Evolutionary conservation across 2,888 invertebrate genomes (phyloP), one percentile per base, ranked within the genome.

Genomic region (Steromphala cineraria): DNA sequence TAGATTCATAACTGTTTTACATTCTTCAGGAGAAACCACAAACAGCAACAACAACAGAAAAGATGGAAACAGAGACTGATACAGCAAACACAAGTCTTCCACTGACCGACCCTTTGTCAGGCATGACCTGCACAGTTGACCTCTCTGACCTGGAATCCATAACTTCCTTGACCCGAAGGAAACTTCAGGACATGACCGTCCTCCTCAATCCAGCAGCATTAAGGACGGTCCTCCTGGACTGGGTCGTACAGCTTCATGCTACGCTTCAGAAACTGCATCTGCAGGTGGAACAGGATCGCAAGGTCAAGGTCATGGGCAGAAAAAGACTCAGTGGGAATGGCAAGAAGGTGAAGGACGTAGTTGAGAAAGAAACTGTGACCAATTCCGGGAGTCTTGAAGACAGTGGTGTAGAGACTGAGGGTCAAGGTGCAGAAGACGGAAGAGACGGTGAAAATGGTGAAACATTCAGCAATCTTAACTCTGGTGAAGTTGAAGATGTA

Each of bases 241-340:
- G 91, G 91, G 82, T 90, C 0, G 79, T 53, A 40, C 83, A 86
- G 21, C 81, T 91, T 13, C 87, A 88, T 78, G 71, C 53, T 56
- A 85, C 87, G 10, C 80, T 89, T 40, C 78, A 83, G 40, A 36
- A 80, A n/a, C 81, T 88, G 31, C 89, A 88, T 52, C 31, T 36
- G 21, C 80, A 82, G 21, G 62, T 31, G 0, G 53, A 67, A n/a
- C 19, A 31, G n/a, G n/a, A 81, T 55, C 53, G 67, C 31, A 62
- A 62, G 17, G 40, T 21, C 10, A 36, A 71, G 40, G 8, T 40
- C 13, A 13, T 19, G 62, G 56, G 74, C 13, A 71, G 76, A 31
- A 53, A 31, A 53, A 24, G 31, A 76, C 28, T 53, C 53, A n/a
- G 76, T 15, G n/a, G 19, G 76, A 55, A 76, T 17, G 53, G 55